phyloP scores from a whole-genome alignment of 2,797 vertebrate genomes.

The Trichosurus vulpecula region DNA sequence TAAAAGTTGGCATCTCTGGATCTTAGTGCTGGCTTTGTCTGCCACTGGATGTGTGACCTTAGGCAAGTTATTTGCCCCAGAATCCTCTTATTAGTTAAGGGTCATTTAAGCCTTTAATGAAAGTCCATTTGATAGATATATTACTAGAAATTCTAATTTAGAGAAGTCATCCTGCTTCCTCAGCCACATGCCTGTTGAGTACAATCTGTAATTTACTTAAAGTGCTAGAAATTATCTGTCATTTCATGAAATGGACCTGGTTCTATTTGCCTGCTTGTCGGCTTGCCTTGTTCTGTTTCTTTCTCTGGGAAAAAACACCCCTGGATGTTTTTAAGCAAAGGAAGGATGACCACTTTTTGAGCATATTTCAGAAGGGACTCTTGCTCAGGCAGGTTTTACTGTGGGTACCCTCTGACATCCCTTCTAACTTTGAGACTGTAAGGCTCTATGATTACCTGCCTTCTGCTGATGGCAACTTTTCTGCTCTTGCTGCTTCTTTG shows the following conservation, averaged over 20 bases:
- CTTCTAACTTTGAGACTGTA: neutral
- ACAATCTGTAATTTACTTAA: conserved; percentile 40
- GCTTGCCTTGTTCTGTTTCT: conserved; percentile 39
- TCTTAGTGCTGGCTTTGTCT: conserved; percentile 11
- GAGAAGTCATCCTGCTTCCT: conserved; percentile 29
- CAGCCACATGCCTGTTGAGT: conserved; percentile 54
- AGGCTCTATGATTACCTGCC: neutral
- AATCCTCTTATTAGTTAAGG: neutral
- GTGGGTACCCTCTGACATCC: too few relatives aligned
- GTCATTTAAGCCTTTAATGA: conserved; percentile 47
- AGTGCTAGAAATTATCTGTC: conserved; percentile 47
- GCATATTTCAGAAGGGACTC: neutral
- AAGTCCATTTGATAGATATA: conserved; percentile 30
- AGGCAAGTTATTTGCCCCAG: neutral
- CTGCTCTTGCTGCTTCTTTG: neutral
- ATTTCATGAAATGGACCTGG: conserved; percentile 34
- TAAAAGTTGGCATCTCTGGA: neutral
- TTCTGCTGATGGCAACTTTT: neutral
- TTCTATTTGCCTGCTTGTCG: conserved; percentile 56
- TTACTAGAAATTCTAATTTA: conserved; percentile 48
- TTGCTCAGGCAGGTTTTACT: neutral
- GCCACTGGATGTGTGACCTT: neutral
- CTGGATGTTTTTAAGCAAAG: neutral
- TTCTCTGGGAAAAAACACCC: neutral
- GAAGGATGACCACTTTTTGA: neutral